Conservation (phyloP, 2,113 vertebrate genomes). For the Philantomba maxwellii region DNA sequence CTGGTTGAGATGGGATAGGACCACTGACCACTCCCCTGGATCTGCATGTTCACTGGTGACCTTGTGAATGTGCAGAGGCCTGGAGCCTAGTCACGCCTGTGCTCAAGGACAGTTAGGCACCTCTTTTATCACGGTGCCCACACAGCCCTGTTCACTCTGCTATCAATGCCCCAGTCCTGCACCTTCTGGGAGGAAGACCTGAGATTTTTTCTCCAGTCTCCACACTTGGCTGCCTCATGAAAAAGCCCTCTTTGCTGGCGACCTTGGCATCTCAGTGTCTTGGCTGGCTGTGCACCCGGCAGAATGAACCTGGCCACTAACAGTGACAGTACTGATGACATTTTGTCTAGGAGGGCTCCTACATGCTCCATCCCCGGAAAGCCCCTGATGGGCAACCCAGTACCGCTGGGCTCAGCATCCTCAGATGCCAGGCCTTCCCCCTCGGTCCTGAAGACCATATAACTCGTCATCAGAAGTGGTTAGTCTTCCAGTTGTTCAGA, state of each 20-base stretch:
- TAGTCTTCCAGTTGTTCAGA: not conserved
- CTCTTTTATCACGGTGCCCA: not conserved
- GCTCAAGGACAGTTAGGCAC: not conserved
- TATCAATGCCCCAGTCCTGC: accelerated
- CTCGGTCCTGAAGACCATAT: not conserved
- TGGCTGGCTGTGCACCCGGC: not conserved
- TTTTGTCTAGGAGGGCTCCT: not conserved
- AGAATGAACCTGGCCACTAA: not conserved
- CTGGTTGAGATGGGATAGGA: not conserved
- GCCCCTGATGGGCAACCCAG: not conserved
- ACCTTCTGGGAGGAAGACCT: not conserved
- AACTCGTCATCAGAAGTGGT: not conserved
- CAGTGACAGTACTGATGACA: accelerated
- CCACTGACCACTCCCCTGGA: not conserved
- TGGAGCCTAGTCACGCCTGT: not conserved
- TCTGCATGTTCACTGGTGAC: not conserved
- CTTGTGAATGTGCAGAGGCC: not conserved
- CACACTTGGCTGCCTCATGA: not conserved
- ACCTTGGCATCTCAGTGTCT: not conserved
- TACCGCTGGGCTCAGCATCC: not conserved
- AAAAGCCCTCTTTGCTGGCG: not conserved
- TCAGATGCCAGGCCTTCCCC: not conserved
- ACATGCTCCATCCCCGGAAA: accelerated
- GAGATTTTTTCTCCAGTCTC: not conserved
- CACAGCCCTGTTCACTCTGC: accelerated